A percentile compares a stretch with the other conserved stretches of the same genome.
Conservation (phyloP, 2,113 vertebrate species). For the Ctenodactylus gundi region DNA sequence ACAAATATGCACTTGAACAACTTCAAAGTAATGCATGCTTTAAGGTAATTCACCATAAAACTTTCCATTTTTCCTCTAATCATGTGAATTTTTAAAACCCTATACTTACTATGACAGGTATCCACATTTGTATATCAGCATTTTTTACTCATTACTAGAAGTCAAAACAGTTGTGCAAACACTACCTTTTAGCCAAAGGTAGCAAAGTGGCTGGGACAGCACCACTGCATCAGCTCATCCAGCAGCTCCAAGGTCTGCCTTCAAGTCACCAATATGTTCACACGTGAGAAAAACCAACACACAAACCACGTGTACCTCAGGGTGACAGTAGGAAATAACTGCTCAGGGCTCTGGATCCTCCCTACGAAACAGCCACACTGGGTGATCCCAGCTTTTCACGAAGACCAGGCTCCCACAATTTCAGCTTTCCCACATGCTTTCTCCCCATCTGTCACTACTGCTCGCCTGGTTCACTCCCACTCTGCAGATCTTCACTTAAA, state of each 20-base stretch:
- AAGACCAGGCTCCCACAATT: fast-evolving
- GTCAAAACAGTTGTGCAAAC: not conserved
- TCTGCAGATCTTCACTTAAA: not conserved
- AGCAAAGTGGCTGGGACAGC: not conserved
- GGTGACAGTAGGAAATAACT: not conserved
- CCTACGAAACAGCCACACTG: not conserved
- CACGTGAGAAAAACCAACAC: not conserved
- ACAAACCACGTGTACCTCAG: not conserved
- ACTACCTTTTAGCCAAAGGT: not conserved
- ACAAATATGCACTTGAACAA: not conserved
- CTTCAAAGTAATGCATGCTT: not conserved
- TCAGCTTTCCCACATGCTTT: not conserved
- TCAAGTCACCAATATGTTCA: not conserved
- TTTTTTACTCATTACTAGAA: slow-evolving; percentile 13
- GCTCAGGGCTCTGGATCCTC: not conserved
- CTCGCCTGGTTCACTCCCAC: not conserved
- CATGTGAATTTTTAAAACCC: not conserved
- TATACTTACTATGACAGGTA: not conserved
- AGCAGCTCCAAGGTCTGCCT: not conserved
- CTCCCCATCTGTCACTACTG: not conserved
- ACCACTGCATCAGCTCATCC: not conserved
- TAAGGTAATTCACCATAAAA: not conserved
- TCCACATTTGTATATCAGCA: not conserved
- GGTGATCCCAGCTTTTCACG: not conserved
- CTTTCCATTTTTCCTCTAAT: not conserved